These are phyloP conservation scores for Lacerta bilineata DNA, from an alignment of 2,797 vertebrate species.

Conservation along the genomic window DNA sequence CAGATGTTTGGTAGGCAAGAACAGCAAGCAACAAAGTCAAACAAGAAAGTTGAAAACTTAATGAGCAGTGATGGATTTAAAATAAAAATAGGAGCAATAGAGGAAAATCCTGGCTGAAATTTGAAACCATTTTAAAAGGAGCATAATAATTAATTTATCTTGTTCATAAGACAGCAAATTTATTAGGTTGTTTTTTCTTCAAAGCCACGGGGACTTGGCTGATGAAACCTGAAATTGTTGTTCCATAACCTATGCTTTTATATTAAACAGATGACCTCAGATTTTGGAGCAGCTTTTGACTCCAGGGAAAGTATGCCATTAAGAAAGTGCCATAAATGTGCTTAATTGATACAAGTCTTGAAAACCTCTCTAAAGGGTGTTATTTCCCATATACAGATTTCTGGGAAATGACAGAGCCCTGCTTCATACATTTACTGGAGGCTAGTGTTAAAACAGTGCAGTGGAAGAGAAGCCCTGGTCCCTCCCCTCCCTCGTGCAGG, in stretches of 20 bases:
- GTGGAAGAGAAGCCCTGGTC: neutral
- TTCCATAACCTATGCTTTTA: constrained; percentile 81
- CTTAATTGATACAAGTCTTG: constrained; percentile 78
- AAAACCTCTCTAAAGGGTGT: constrained; percentile 76
- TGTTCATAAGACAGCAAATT: constrained; percentile 64
- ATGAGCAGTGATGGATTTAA: constrained; percentile 29
- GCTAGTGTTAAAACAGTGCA: neutral
- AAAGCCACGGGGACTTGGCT: constrained; percentile 75
- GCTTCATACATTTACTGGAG: constrained; percentile 24
- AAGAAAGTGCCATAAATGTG: constrained; percentile 80
- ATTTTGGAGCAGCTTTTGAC: constrained; percentile 77
- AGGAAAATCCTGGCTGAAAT: constrained; percentile 51
- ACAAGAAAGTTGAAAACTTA: constrained; percentile 45
- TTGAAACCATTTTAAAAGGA: constrained; percentile 59
- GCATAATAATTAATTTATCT: constrained; percentile 71
- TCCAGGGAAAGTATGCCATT: constrained; percentile 80
- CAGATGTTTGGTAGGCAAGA: constrained; percentile 69
- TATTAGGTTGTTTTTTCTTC: constrained; percentile 65
- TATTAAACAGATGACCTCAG: constrained; percentile 85
- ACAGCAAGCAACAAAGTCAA: constrained; percentile 46
- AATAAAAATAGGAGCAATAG: constrained; percentile 56
- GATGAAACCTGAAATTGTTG: constrained; percentile 75
- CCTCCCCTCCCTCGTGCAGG: neutral
- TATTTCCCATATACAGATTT: constrained; percentile 79
- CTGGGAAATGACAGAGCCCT: constrained; percentile 75